Evolutionary conservation across 2,113 vertebrate genomes (phyloP), one percentile per base, ranked within the genome.

Genomic region (Lonchura striata): DNA sequence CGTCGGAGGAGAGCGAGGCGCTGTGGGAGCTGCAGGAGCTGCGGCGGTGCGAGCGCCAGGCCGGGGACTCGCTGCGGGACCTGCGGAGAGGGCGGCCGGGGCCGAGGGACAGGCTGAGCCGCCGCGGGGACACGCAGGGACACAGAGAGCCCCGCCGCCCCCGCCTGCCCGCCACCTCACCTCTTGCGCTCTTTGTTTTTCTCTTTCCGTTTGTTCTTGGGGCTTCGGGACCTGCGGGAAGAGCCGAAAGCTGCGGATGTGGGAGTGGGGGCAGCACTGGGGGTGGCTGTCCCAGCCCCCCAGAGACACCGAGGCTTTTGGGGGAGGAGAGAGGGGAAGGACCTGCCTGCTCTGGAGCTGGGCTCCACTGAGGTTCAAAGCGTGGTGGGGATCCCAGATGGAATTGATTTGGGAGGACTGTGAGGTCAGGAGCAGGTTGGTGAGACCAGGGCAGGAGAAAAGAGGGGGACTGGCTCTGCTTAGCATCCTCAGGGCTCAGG

Each of bases 151-250:
- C 52, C 65, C 2, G 1, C 24, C 17, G 4, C 42, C 42, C 10
- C 5, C 10, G 0, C 65, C 54, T 13, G 21, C 39, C 25, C 20
- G 1, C 59, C 54, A 28, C 46, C 98, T 98, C 96, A 99, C 99
- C 99, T 99, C 97, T 99, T 99, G 86, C 98, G 98, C 82, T 99
- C 98, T 98, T 99, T 99, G 98, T 98, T 99, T 98, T 98, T 99
- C 95, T 99, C 99, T 98, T 99, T 99, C 96, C 99, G 98, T 98
- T 99, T 99, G 98, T 97, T 99, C 98, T 99, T 99, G 95, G 98
- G 98, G 97, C 99, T 99, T 82, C 98, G 98, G 53, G 99, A 99
- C 97, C 99, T 99, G 97, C 13, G 15, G 86, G 82, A 87, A 97
- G 80, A 97, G 57, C 70, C 56, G 35, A 95, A 72, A 95, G 77